Evolutionary conservation across 1,140 invertebrate genomes (phyloP).

Genomic region (Brachionus rubens): DNA sequence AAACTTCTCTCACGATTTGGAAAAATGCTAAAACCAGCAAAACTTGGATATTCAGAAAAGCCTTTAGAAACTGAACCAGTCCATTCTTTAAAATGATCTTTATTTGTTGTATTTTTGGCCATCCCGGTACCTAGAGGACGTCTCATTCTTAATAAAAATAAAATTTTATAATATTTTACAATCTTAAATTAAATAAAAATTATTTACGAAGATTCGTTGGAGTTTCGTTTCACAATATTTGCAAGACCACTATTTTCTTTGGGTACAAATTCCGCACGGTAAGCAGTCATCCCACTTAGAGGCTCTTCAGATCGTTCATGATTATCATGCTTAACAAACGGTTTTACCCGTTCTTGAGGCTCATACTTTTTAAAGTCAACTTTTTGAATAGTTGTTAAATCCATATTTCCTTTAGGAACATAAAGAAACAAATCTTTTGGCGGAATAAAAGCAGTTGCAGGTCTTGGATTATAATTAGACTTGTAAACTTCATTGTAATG

Average conservation of each 20-base stretch:
- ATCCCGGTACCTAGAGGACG: not conserved
- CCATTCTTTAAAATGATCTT: conserved; percentile 28
- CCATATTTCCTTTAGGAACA: conserved; percentile 14
- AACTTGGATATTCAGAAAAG: conserved; percentile 24
- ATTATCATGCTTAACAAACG: not conserved
- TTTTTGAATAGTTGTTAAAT: conserved; percentile 26
- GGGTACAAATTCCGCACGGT: not conserved
- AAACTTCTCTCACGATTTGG: conserved; percentile 11
- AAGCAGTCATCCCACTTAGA: not conserved
- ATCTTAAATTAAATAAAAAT: too few species aligned
- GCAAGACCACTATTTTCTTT: not conserved
- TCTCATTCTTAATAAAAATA: not conserved
- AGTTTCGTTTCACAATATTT: not conserved
- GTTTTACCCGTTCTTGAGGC: conserved; percentile 5
- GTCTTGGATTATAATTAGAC: conserved; percentile 15
- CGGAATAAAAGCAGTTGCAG: not conserved
- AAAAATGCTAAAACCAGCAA: conserved; percentile 6
- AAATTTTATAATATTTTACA: not conserved
- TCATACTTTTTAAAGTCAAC: not conserved
- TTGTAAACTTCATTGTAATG: conserved; percentile 20
- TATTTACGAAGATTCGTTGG: conserved; percentile 22
- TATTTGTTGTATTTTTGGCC: not conserved
- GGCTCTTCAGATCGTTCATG: not conserved
- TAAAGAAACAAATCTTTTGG: not conserved
- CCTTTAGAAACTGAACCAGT: not conserved